Evolutionary conservation across 1,140 invertebrate genomes (phyloP), one percentile per base, ranked within the genome.

Genomic region (Drosophila bifasciata): DNA sequence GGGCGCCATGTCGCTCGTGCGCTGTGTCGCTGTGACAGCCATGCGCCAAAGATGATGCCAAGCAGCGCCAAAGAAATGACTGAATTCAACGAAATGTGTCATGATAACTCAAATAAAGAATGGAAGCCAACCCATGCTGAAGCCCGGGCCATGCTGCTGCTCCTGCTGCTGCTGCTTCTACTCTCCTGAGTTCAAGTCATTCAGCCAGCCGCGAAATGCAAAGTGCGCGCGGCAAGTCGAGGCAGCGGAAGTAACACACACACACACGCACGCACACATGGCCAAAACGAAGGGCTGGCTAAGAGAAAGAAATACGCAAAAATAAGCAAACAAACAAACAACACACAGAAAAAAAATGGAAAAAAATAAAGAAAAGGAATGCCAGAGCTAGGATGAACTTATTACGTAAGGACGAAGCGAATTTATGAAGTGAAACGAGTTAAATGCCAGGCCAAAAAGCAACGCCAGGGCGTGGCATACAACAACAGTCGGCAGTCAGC

Each of bases 81-180:
- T 88, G 83, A 88, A 88, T 89, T 77, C 83, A 88, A 59, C 79
- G 84, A 88, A 88, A 88, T 88, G 83, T 88, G 83, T 88, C 83
- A 88, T 88, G 83, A 88, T 88, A 88, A 88, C 83, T 88, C 78
- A 88, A 88, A 88, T 88, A 88, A 88, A 88, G 84, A 88, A 88
- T 88, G 79, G 83, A 77, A 75, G 46, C 41, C 49, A 64, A 62
- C 67, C 63, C 57, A 61, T 36, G 70, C 49, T 68, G 69, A 71
- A 71, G 51, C 68, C 68, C 68, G 32, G 32, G 32, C 32, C 11
- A 11, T 4, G 69, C 68, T 72, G 68, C 71, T 62, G 64, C 64
- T 56, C 44, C 64, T 36, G 45, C 36, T 28, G 49, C 45, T 19
- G 6, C 28, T 51, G 36, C 16, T 32, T 8, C 16, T 45, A 23